Evolutionary conservation across 2,888 invertebrate genomes (phyloP), one percentile per base, ranked within the genome.

Genomic region (Ormyrus pomaceus): DNA sequence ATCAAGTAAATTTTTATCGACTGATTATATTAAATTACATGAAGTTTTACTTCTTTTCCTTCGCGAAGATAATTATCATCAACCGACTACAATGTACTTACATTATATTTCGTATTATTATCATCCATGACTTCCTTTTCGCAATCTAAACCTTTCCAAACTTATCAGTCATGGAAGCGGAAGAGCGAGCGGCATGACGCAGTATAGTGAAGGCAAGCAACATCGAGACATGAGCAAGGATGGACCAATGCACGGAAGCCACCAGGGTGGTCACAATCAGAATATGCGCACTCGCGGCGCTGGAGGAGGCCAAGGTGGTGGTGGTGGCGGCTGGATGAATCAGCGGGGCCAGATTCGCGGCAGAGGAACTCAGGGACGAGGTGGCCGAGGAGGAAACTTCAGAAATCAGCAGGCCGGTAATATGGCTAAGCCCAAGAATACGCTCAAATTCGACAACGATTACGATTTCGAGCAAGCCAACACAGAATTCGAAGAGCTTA

Each of bases 391-490:
- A 66, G 90, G 89, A 82, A 91, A 91, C 86, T 90, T 88, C 74
- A 86, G 89, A 66, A 85, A 84, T n/a, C 88, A 90, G 82, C 90
- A 88, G 83, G 70, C 87, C 53, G 85, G 86, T 53, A n/a, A 61
- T 34, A 34, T 34, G 9, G 87, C 85, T 59, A 92, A 92, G 83
- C 90, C 93, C 84, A 94, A 95, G 90, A 95, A 94, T 87, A 94
- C 94, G 11, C 93, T 98, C 84, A 98, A 98, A 91, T 99, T 98
- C 91, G 98, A 98, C 84, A 96, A 95, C 86, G 99, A 99, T 89
- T 99, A 98, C 89, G 99, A 99, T 91, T 99, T 99, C 90, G 99
- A 99, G 91, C 97, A 98, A 91, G 98, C 99, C 80, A 99, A 99
- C 91, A 98, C 97, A 59, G 95, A 99, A 92, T 99, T 99, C 91